Percentiles rank a stretch among this genome's conserved stretches.
Evolutionary conservation across 2,888 invertebrate genomes (phyloP).

Genomic region (Marasmarcha lunaedactyla): DNA sequence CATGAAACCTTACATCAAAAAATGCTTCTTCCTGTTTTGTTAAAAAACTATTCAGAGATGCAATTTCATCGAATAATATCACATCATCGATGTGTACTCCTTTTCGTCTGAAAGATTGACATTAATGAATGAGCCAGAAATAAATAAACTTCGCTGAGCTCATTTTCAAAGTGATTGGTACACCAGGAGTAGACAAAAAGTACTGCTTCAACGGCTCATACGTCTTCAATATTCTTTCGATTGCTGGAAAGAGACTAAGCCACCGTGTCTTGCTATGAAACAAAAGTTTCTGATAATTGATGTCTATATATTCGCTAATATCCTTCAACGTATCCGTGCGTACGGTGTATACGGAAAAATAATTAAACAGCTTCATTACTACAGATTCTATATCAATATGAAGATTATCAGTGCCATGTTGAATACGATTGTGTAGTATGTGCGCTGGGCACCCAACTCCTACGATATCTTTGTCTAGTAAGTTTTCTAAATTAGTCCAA

Average conservation of each 20-base stretch:
- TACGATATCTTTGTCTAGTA: slow-evolving; percentile 15
- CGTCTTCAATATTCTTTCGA: slow-evolving; percentile 21
- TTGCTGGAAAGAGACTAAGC: slow-evolving; percentile 20
- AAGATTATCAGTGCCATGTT: slow-evolving; percentile 16
- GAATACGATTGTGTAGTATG: slow-evolving; percentile 18
- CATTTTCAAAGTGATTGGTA: slow-evolving; percentile 17
- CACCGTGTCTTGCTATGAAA: slow-evolving; percentile 19
- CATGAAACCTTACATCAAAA: no score
- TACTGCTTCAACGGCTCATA: slow-evolving; percentile 19
- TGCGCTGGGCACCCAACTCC: slow-evolving; percentile 21
- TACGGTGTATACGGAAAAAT: slow-evolving; percentile 18
- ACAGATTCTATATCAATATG: slow-evolving; percentile 7
- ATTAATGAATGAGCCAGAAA: slow-evolving; percentile 15
- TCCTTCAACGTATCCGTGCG: slow-evolving; percentile 16
- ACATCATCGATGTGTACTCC: no score
- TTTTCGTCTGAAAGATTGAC: slow-evolving; percentile 14
- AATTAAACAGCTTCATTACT: slow-evolving; percentile 16
- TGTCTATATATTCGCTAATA: slow-evolving; percentile 14
- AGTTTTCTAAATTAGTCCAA: slow-evolving; percentile 16
- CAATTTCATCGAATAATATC: no score
- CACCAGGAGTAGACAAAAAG: slow-evolving; percentile 9
- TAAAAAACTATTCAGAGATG: no score
- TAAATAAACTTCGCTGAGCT: slow-evolving; percentile 14
- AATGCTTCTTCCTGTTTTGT: no score
- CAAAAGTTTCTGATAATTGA: slow-evolving; percentile 17